Percentiles rank a stretch among this genome's conserved stretches.
Conservation (phyloP, 2,113 vertebrate species). For the Girardinichthys multiradiatus region DNA sequence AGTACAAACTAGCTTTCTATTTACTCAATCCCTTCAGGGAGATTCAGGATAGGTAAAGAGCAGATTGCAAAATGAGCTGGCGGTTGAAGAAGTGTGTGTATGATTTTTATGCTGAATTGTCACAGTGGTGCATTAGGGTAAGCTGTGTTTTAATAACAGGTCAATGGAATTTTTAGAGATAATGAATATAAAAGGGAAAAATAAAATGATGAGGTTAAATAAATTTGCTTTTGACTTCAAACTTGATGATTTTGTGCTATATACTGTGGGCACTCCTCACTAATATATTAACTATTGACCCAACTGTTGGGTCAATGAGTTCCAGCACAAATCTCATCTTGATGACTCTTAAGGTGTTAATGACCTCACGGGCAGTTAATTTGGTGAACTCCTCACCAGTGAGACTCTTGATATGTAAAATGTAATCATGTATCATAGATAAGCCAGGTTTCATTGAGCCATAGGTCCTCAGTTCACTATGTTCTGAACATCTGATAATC, state of each 20-base stretch:
- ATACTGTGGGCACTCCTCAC: background rate
- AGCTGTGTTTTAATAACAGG: background rate
- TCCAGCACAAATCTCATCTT: background rate
- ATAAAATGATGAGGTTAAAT: background rate
- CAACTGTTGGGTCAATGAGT: background rate
- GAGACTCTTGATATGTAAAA: background rate
- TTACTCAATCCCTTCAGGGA: slow-evolving; percentile 72
- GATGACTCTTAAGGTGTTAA: slow-evolving; percentile 4
- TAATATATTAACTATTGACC: background rate
- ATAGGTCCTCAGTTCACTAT: too few relatives aligned
- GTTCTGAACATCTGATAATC: too few relatives aligned
- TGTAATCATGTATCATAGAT: background rate
- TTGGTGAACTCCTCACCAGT: background rate
- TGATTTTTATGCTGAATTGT: background rate
- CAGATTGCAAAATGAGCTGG: slow-evolving; percentile 60
- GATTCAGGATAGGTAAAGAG: slow-evolving; percentile 63
- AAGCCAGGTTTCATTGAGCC: background rate
- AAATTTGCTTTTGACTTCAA: too few relatives aligned
- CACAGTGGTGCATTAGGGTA: background rate
- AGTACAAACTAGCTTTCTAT: slow-evolving; percentile 76
- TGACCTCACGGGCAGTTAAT: background rate
- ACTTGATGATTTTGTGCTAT: background rate
- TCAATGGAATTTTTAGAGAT: background rate
- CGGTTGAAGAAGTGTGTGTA: slow-evolving; percentile 19
- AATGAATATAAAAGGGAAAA: background rate